These are phyloP conservation scores for Calidris pygmaea DNA, from an alignment of 2,113 vertebrate genomes.

Conservation along the genomic window DNA sequence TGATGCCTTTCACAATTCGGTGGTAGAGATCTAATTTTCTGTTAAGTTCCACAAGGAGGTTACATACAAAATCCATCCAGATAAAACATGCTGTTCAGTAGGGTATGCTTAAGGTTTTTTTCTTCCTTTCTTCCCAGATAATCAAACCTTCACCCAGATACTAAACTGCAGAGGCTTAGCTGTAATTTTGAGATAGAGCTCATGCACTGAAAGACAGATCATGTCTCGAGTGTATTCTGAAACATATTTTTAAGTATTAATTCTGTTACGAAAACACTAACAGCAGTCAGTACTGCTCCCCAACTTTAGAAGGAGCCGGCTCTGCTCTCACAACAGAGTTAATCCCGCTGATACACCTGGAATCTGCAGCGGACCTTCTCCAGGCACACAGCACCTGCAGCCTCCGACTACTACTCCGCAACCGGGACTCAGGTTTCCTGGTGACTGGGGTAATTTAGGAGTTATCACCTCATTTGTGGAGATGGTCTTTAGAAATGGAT, in stretches of 20 bases:
- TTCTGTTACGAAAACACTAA: not conserved
- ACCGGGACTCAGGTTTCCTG: not conserved
- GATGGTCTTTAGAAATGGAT: not conserved
- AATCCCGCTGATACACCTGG: not conserved
- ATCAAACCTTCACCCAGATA: slow-evolving; percentile 13
- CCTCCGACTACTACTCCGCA: not conserved
- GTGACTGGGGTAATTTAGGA: not conserved
- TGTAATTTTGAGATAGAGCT: slow-evolving; percentile 30
- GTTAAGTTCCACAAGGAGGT: slow-evolving; percentile 49
- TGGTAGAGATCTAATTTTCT: slow-evolving; percentile 64
- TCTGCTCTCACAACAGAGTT: not conserved
- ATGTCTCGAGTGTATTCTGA: not conserved
- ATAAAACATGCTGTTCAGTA: slow-evolving; percentile 1
- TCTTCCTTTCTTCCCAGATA: slow-evolving; percentile 8
- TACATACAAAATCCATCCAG: slow-evolving; percentile 1
- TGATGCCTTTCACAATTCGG: not conserved
- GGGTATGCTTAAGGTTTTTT: not conserved
- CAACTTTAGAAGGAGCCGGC: not conserved
- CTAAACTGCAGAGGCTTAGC: not conserved
- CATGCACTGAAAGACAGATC: not conserved
- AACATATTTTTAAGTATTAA: not conserved
- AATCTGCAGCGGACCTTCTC: not conserved
- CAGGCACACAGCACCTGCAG: not conserved
- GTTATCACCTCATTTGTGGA: not conserved
- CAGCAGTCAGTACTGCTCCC: not conserved